These are phyloP conservation scores for Gambusia affinis DNA, from an alignment of 2,113 vertebrate species.

Conservation along the genomic window DNA sequence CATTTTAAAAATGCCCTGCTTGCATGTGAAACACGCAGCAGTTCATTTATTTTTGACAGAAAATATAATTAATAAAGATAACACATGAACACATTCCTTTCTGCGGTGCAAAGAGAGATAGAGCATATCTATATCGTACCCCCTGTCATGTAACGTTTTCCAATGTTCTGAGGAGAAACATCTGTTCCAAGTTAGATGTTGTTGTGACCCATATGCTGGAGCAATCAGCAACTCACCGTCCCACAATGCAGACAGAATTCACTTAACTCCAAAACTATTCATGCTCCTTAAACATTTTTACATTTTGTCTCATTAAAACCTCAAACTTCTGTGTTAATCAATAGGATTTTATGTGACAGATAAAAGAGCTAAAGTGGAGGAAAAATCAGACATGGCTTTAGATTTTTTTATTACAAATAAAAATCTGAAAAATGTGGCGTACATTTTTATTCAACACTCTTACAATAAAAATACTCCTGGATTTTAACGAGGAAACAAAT, in stretches of 20 bases:
- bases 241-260: slow-evolving; percentile 22
- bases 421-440: too few species aligned
- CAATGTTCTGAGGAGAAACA: slow-evolving; percentile 22
- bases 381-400: neutral
- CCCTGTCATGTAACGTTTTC: slow-evolving; percentile 21
- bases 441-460: neutral
- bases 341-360: neutral
- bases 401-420: neutral
- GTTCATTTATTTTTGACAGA: slow-evolving; percentile 4
- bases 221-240: slow-evolving; percentile 38
- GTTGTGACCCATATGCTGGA: slow-evolving; percentile 21
- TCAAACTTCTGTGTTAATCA: neutral
- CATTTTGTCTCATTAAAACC: neutral
- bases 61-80: neutral
- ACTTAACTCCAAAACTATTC: slow-evolving; percentile 6
- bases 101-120: neutral
- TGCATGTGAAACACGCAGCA: neutral
- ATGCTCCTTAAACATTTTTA: neutral
- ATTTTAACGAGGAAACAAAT: too few species aligned
- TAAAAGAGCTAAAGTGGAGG: neutral
- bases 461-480: too few species aligned
- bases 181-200: slow-evolving; percentile 54
- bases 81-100: neutral
- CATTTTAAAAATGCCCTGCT: neutral
- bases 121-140: neutral